A percentile compares a stretch with the other conserved stretches of the same genome.
Conservation (phyloP, 2,113 vertebrate species). For the Eupsittula cactorum region DNA sequence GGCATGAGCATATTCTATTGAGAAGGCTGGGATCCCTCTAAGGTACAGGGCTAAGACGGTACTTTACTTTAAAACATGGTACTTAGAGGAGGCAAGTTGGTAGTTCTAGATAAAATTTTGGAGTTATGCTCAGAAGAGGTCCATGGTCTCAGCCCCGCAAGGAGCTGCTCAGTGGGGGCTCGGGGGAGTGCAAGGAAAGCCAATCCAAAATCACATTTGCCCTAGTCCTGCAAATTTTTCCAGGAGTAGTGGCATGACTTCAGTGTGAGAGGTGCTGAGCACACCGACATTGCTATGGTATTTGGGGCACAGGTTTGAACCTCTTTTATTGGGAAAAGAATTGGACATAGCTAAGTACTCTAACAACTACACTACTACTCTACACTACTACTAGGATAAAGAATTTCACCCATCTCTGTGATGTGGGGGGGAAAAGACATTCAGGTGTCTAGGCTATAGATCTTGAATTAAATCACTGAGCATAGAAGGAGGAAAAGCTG, state of each 20-base stretch:
- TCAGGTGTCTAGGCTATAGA: neutral
- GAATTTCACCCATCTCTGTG: neutral
- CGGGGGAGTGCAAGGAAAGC: neutral
- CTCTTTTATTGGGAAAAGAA: neutral
- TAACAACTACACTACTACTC: neutral
- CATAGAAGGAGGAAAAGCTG: neutral
- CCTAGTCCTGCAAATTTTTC: neutral
- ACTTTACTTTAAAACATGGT: neutral
- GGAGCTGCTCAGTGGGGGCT: neutral
- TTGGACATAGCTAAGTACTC: neutral
- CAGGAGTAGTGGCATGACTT: neutral
- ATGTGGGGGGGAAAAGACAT: neutral
- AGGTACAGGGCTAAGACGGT: neutral
- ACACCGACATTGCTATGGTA: accelerated
- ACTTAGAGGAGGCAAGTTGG: neutral
- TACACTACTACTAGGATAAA: neutral
- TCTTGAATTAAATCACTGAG: neutral
- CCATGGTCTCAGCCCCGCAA: neutral
- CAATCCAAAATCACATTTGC: neutral
- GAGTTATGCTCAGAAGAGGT: neutral
- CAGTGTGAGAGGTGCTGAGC: neutral
- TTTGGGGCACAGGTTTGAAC: neutral
- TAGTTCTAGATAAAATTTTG: neutral
- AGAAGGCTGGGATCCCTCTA: neutral
- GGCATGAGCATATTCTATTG: neutral